phyloP scores from a whole-genome alignment of 2,113 vertebrate genomes.

The Ancistrus triradiatus region DNA sequence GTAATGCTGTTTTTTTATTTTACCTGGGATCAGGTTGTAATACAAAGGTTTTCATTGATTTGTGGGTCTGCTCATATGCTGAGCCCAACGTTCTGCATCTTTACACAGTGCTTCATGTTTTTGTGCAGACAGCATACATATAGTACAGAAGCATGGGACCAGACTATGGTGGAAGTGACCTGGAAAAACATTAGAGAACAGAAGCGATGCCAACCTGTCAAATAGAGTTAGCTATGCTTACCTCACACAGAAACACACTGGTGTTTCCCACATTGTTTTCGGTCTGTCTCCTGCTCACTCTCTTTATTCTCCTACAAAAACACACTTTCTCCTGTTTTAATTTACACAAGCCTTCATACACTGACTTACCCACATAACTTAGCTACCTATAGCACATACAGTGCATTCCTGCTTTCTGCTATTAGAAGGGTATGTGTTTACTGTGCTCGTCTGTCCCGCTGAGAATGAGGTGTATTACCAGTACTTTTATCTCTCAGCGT shows the following conservation, averaged over 20 bases:
- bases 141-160: constrained; percentile 1
- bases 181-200: constrained; percentile 47
- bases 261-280: not conserved
- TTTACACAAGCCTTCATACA: not conserved
- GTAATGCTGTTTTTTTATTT: not conserved
- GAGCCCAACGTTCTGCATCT: not conserved
- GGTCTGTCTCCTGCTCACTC: not conserved
- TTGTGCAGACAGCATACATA: not conserved
- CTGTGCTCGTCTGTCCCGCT: not conserved
- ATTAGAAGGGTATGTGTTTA: not conserved
- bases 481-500: too few species aligned
- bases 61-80: not conserved
- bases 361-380: not conserved
- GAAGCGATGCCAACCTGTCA: constrained; percentile 52
- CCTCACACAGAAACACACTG: constrained; percentile 23
- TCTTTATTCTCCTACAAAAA: not conserved
- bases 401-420: too few species aligned
- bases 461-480: too few species aligned
- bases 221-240: constrained; percentile 44
- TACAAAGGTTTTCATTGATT: not conserved
- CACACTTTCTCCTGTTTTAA: not conserved
- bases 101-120: not conserved
- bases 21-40: not conserved
- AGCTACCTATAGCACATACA: too few species aligned
- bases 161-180: constrained; percentile 50